Evolutionary conservation across 2,797 vertebrate species (phyloP).

Genomic region (Dromococcyx pavoninus): DNA sequence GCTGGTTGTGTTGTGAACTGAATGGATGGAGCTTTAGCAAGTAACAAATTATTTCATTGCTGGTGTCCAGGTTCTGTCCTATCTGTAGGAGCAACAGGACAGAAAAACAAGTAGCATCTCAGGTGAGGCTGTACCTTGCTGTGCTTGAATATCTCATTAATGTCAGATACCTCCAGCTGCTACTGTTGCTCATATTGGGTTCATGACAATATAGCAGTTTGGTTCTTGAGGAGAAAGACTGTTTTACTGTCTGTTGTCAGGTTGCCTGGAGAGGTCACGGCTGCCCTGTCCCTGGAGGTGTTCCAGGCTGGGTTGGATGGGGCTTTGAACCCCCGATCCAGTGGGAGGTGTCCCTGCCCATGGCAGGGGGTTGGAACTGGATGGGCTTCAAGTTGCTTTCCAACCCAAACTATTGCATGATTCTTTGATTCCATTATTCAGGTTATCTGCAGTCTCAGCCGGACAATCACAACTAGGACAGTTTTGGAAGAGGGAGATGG

Average conservation of each 20-base stretch:
- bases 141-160: neutral
- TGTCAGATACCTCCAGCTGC: too few species aligned
- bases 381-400: too few species aligned
- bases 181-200: neutral
- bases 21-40: neutral
- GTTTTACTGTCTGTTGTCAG: fast-evolving
- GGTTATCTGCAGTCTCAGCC: neutral
- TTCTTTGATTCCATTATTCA: too few species aligned
- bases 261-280: too few species aligned
- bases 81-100: too few species aligned
- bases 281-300: too few species aligned
- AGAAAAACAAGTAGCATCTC: too few species aligned
- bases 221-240: neutral
- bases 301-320: too few species aligned
- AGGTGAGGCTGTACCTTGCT: neutral
- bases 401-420: too few species aligned
- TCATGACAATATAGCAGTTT: fast-evolving
- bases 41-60: neutral
- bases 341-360: too few species aligned
- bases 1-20: neutral
- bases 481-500: neutral
- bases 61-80: neutral
- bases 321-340: too few species aligned
- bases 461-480: fast-evolving
- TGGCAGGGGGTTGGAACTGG: too few species aligned